A percentile compares a stretch with the other conserved stretches of the same genome.
These are phyloP conservation scores for Gasterosteus nipponicus DNA, from an alignment of 2,113 vertebrate species.

Conservation along the genomic window DNA sequence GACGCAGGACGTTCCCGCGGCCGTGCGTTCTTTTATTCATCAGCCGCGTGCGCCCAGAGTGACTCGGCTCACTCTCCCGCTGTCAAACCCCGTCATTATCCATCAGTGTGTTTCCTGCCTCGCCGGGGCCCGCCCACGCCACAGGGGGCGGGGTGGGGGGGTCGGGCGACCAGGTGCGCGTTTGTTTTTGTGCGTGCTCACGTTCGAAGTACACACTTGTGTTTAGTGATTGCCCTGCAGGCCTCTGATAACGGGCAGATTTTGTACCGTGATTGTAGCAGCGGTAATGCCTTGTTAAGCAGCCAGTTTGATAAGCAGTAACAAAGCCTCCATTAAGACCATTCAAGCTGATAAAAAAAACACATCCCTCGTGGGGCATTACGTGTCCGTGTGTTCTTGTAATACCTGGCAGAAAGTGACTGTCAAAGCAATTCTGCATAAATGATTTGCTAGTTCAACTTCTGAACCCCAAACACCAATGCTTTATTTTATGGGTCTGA, in stretches of 20 bases:
- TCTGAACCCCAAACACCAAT: not conserved
- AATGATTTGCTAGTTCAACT: not conserved
- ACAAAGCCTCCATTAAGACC: slow-evolving; percentile 42
- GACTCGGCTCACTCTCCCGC: slow-evolving; percentile 77
- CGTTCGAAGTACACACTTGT: slow-evolving; percentile 17
- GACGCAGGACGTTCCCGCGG: slow-evolving; percentile 61
- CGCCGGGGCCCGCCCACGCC: slow-evolving; percentile 55
- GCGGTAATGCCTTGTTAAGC: slow-evolving; percentile 39
- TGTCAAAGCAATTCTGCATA: not conserved
- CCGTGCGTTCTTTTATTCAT: slow-evolving; percentile 75
- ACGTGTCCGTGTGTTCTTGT: not conserved
- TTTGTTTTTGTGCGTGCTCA: not conserved
- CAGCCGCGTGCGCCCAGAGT: slow-evolving; percentile 52
- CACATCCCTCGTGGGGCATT: slow-evolving; percentile 3
- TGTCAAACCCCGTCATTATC: slow-evolving; percentile 77
- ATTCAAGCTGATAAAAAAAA: slow-evolving; percentile 27
- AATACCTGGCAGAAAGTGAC: not conserved
- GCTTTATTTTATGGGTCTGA: not conserved
- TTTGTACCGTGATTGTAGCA: slow-evolving; percentile 12
- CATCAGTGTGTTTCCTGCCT: slow-evolving; percentile 69
- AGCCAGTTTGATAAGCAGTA: slow-evolving; percentile 32
- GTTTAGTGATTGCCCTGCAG: slow-evolving; percentile 28
- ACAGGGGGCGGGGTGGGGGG: no score
- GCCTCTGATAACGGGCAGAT: slow-evolving; percentile 26
- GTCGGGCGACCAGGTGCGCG: not conserved